phyloP scores from a whole-genome alignment of 1,140 invertebrate genomes.

The Holcopasites calliopsidis region DNA sequence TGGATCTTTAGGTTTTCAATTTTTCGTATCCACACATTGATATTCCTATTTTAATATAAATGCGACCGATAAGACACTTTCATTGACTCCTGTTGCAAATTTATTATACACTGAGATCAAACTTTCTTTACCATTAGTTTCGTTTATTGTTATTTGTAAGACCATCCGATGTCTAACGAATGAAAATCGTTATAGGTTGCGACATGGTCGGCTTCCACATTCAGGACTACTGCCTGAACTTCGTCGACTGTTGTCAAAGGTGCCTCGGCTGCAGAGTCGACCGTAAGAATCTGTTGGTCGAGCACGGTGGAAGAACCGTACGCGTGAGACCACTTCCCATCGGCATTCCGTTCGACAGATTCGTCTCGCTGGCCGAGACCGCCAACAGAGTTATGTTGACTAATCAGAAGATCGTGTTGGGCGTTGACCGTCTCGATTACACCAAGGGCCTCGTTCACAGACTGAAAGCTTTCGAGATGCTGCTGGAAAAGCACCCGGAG shows the following conservation, averaged over 20 bases:
- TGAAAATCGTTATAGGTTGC: slow-evolving; percentile 81
- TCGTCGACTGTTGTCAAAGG: slow-evolving; percentile 94
- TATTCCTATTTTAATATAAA: too few species aligned
- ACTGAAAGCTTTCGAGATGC: slow-evolving; percentile 89
- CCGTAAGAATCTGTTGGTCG: slow-evolving; percentile 91
- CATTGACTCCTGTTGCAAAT: too few species aligned
- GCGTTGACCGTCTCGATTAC: slow-evolving; percentile 94
- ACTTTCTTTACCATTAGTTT: too few species aligned
- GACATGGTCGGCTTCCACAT: slow-evolving; percentile 96
- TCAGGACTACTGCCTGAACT: slow-evolving; percentile 94
- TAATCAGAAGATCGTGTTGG: slow-evolving; percentile 90
- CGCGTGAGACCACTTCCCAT: slow-evolving; percentile 91
- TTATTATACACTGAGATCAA: too few species aligned
- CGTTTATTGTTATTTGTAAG: too few species aligned
- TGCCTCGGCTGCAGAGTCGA: slow-evolving; percentile 93
- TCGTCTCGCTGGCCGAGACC: slow-evolving; percentile 89
- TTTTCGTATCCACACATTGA: neutral
- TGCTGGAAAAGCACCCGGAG: slow-evolving; percentile 92
- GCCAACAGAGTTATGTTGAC: slow-evolving; percentile 86
- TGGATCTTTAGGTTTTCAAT: neutral
- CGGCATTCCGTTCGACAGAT: slow-evolving; percentile 92
- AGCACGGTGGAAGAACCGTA: slow-evolving; percentile 91
- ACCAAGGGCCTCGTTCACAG: slow-evolving; percentile 94
- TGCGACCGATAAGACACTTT: too few species aligned
- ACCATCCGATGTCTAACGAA: neutral